Percentiles rank a stretch among this genome's conserved stretches.
Evolutionary conservation across 2,888 invertebrate species (phyloP).

Genomic region (Sipha maydis): DNA sequence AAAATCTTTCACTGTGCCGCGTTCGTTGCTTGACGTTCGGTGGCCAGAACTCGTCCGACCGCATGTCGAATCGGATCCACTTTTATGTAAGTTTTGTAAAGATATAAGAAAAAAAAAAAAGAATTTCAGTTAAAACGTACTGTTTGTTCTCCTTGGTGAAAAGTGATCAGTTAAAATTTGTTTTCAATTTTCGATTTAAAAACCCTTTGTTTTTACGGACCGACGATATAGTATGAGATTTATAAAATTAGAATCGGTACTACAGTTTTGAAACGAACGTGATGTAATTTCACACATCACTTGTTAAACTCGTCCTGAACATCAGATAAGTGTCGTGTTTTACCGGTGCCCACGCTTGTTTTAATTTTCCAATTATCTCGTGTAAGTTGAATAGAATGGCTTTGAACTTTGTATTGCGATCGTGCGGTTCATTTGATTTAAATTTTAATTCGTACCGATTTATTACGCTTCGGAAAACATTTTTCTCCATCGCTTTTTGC

Average conservation of each 20-base stretch:
- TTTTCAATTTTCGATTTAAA: constrained; percentile 16
- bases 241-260: constrained; percentile 8
- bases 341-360: not conserved
- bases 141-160: not conserved
- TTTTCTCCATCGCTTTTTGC: not conserved
- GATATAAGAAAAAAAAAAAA: no score
- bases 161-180: not conserved
- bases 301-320: not conserved
- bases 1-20: no score
- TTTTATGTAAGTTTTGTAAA: no score
- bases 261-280: not conserved
- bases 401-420: not conserved
- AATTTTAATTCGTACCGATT: not conserved
- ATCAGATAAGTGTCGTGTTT: constrained; percentile 1
- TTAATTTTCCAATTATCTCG: constrained; percentile 7
- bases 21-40: no score
- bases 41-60: no score
- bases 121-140: not conserved
- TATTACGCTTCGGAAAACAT: not conserved
- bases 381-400: not conserved
- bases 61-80: no score
- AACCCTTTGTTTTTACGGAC: not conserved
- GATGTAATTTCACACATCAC: constrained; percentile 22
- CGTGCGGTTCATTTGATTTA: constrained; percentile 2
- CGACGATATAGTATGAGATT: not conserved